Evolutionary conservation across 2,797 vertebrate species (phyloP), one percentile per base, ranked within the genome.

Genomic region (Limnodromus scolopaceus): DNA sequence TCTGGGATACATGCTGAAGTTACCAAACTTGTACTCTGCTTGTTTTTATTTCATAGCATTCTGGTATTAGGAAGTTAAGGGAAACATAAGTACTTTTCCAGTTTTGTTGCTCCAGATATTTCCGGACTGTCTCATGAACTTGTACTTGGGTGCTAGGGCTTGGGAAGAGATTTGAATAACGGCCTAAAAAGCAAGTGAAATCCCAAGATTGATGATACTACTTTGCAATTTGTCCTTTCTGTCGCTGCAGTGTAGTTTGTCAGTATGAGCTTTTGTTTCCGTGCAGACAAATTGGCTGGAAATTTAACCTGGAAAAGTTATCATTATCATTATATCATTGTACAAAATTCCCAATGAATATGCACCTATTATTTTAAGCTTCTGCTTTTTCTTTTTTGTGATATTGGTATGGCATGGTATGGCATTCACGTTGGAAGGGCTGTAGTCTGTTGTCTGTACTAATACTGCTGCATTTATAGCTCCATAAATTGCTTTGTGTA

Each of bases 1-100:
- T 91, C 45, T 87, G 69, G 61, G 58, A 64, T 70, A 70, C 7
- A 13, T 87, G 70, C 7, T 71, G 78, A 93, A 81, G 28, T 65
- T 79, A 89, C 57, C 71, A 80, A 64, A 65, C 49, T 61, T 87
- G 22, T 11, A 46, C 41, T 82, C 48, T 81, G 22, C 51, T 16
- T 78, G 24, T 19, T 76, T 92, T 91, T 85, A 51, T 87, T 93
- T 95, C 20, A 36, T 71, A 69, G 28, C n/a, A 39, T 95, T 96
- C 64, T 92, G 57, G 12, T 92, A 38, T 54, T 96, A n/a, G 12
- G 16, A 80, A 77, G 54, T 63, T 86, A 84, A 71, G 28, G 68
- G 36, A 88, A 85, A 48, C 8, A 3, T 18, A 48, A 85, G 55
- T 81, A 46, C 9, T 68, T 41, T 54, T 66, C 11, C 15, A 10